Percentiles rank a stretch among this genome's conserved stretches.
Evolutionary conservation across 1,140 invertebrate genomes (phyloP).

Genomic region (Plodia interpunctella): DNA sequence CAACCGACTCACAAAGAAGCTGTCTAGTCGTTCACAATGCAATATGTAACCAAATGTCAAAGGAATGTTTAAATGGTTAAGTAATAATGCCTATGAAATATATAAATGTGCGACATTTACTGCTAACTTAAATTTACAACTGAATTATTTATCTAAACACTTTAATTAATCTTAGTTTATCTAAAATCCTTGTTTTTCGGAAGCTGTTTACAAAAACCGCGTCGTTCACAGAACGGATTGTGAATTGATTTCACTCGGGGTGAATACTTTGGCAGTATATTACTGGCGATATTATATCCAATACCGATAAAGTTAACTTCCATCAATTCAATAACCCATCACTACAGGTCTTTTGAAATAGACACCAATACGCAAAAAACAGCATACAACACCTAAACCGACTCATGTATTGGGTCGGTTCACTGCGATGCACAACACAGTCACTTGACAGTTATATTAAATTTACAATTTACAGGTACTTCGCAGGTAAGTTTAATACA

Average conservation of each 20-base stretch:
- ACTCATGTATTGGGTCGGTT: slow-evolving; percentile 48
- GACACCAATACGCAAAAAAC: slow-evolving; percentile 64
- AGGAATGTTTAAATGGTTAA: slow-evolving; percentile 75
- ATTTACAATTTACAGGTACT: slow-evolving; percentile 76
- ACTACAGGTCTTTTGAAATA: slow-evolving; percentile 51
- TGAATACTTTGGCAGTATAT: slow-evolving; percentile 74
- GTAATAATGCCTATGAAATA: slow-evolving; percentile 75
- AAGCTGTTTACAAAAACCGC: slow-evolving; percentile 66
- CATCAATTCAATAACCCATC: slow-evolving; percentile 57
- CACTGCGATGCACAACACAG: slow-evolving; percentile 65
- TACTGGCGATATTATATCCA: slow-evolving; percentile 55
- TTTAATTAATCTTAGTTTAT: slow-evolving; percentile 70
- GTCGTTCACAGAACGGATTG: slow-evolving; percentile 74
- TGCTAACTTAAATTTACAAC: slow-evolving; percentile 76
- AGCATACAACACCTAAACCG: slow-evolving; percentile 62
- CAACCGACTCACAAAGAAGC: slow-evolving; percentile 14
- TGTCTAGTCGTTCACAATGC: slow-evolving; percentile 39
- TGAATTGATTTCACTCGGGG: slow-evolving; percentile 62
- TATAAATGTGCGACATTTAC: slow-evolving; percentile 70
- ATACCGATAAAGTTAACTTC: slow-evolving; percentile 37
- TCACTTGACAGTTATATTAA: slow-evolving; percentile 56
- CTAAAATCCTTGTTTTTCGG: slow-evolving; percentile 68
- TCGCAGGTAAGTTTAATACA: slow-evolving; percentile 72
- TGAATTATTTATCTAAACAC: slow-evolving; percentile 71
- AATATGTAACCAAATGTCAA: slow-evolving; percentile 64